Conservation (phyloP, 1,140 invertebrate genomes). For the Polypedilum pembai region DNA sequence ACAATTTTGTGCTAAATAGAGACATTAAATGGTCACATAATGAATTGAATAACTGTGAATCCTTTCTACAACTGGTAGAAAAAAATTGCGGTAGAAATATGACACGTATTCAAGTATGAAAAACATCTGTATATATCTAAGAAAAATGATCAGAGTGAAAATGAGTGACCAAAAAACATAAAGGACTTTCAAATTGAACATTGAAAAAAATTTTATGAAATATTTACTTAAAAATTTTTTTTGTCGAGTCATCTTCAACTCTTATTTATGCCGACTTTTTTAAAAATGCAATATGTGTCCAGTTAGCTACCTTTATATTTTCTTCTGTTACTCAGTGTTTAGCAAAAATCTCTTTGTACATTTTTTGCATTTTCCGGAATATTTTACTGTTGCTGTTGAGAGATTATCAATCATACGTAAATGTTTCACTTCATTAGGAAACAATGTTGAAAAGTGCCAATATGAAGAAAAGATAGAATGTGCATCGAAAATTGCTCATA, state of each 20-base stretch:
- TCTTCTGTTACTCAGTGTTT: not conserved
- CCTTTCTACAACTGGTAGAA: not conserved
- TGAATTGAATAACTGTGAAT: not conserved
- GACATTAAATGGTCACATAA: slow-evolving; percentile 29
- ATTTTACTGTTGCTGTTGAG: not conserved
- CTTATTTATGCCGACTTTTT: slow-evolving; percentile 9
- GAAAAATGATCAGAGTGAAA: not conserved
- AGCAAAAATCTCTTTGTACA: not conserved
- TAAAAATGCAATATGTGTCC: slow-evolving; percentile 17
- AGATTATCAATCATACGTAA: not conserved
- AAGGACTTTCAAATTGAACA: not conserved
- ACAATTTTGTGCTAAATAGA: slow-evolving; percentile 30
- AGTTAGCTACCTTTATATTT: not conserved
- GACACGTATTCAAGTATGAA: not conserved
- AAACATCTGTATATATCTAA: slow-evolving; percentile 6
- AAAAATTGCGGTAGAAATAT: not conserved
- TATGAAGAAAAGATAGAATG: not conserved
- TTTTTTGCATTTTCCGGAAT: not conserved
- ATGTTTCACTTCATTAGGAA: slow-evolving; percentile 6
- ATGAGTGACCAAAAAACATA: slow-evolving; percentile 8
- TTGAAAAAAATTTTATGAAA: slow-evolving; percentile 21
- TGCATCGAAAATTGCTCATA: not conserved
- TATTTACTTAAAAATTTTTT: slow-evolving; percentile 29
- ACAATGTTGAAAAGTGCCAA: slow-evolving; percentile 12
- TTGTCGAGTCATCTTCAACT: slow-evolving; percentile 29